phyloP scores from a whole-genome alignment of 2,888 invertebrate species.

The Eulithis testata region DNA sequence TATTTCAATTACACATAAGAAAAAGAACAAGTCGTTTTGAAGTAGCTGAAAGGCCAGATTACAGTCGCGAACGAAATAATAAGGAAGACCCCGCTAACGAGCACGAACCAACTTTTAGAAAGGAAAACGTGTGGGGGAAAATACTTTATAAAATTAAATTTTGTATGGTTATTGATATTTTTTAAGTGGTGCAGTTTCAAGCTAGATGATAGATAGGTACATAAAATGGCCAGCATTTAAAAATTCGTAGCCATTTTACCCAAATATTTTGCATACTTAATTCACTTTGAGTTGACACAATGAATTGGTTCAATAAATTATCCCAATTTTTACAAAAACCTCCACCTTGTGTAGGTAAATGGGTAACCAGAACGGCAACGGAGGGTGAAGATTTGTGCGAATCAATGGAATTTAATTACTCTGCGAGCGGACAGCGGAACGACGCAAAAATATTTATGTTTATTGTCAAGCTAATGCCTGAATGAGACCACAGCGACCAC shows the following conservation, averaged over 20 bases:
- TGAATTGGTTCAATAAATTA: conserved; percentile 30
- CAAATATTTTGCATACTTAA: conserved; percentile 12
- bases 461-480: conserved; percentile 76
- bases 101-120: conserved; percentile 71
- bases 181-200: neutral
- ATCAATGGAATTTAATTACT: conserved; percentile 83
- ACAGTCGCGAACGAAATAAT: conserved; percentile 79
- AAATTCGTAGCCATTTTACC: neutral
- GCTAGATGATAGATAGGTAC: too few relatives aligned
- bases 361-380: conserved; percentile 53
- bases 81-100: conserved; percentile 79
- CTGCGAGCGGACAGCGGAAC: conserved; percentile 71
- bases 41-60: conserved; percentile 83
- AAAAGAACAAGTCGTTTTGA: conserved; percentile 83
- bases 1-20: conserved; percentile 85
- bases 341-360: conserved; percentile 48
- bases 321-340: conserved; percentile 30
- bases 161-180: conserved; percentile 46
- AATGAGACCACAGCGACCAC: conserved; percentile 68
- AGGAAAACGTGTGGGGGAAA: conserved; percentile 70
- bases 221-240: neutral
- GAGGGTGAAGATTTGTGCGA: conserved; percentile 79
- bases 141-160: conserved; percentile 63
- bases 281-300: conserved; percentile 19
- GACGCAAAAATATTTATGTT: conserved; percentile 84